Base-by-base conservation (phyloP, 2,113 vertebrate species). In the Austrofundulus limnaeus region DNA sequence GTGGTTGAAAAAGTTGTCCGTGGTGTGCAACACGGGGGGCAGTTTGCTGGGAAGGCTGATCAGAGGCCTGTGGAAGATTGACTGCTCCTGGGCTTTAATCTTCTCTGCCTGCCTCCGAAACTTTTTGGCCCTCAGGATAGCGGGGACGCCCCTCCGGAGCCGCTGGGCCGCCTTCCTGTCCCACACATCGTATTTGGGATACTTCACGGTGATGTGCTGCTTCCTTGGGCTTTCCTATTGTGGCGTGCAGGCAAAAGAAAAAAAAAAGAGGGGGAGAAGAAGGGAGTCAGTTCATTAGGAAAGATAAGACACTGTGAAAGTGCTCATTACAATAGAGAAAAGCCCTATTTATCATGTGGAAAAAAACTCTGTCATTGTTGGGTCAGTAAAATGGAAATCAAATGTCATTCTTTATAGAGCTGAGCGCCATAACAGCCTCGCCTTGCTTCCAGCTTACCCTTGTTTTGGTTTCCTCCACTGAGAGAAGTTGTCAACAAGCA, bases 111-210 rank as follows among this genome's bases (percentile, higher is more conserved):
- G 94, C 88, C 89, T 92, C 77, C 93, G 90, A 80, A 92, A 93
- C 90, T 77, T 94, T 80, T 87, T 93, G 78, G 94, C 90, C 43
- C 89, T 90, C 74, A 94, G 87, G 87, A 96, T 94, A 78, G 92
- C 85, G 7, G 94, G 94, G 70, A 92, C 85, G 39, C 94, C 95
- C 86, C 94, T 92, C 77, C 95, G 91, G 78, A 94, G 92, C 80
- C 95, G 91, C 89, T 95, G 94, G 28, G 93, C 91, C 43, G 93
- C 93, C 80, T 94, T 95, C 89, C 90, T 92, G 83, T 96, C 93
- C 95, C 95, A 97, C 86, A 91, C 77, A 0, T 94, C 92, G 17
- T 93, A 94, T 91, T 94, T 95, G 92, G 94, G 92, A 89, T 93
- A 94, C 90, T 94, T 95, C 71, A 85, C 57, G 5, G 92, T 91